Evolutionary conservation across 2,888 invertebrate genomes (phyloP).

Genomic region (Drosophila antonietae): DNA sequence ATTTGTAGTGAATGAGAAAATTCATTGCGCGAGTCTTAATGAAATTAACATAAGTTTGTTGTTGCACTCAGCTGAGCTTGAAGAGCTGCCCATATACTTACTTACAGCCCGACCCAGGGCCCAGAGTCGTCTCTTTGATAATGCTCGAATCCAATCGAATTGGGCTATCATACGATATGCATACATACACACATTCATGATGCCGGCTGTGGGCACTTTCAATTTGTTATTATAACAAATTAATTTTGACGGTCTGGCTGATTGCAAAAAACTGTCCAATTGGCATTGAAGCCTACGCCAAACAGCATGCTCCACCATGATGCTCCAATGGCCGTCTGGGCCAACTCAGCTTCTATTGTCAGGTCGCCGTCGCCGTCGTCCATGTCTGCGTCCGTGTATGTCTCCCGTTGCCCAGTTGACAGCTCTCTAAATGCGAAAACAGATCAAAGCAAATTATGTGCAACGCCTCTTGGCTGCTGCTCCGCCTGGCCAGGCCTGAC

Average conservation of each 20-base stretch:
- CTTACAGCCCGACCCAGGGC: background rate
- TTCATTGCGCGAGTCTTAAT: conserved; percentile 29
- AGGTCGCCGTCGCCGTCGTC: conserved; percentile 11
- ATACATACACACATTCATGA: too few species aligned
- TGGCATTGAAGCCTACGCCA: conserved; percentile 76
- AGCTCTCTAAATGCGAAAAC: conserved; percentile 78
- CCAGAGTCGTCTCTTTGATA: background rate
- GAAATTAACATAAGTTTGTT: conserved; percentile 63
- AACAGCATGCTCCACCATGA: conserved; percentile 52
- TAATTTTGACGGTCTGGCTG: conserved; percentile 76
- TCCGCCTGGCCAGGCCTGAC: background rate
- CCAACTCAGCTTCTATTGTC: conserved; percentile 50
- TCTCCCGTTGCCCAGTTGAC: conserved; percentile 54
- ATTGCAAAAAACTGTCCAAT: conserved; percentile 75
- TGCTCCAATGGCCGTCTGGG: conserved; percentile 12
- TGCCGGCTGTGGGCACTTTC: conserved; percentile 42
- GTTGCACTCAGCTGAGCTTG: conserved; percentile 35
- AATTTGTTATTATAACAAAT: conserved; percentile 78
- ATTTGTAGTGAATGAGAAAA: conserved; percentile 46
- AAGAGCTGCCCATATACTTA: conserved; percentile 6
- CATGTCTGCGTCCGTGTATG: background rate
- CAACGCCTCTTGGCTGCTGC: conserved; percentile 78
- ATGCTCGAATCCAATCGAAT: background rate
- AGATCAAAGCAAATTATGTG: conserved; percentile 80
- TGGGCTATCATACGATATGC: background rate